Percentiles rank a stretch among this genome's conserved stretches.
These are phyloP conservation scores for Triops cancriformis DNA, from an alignment of 1,140 invertebrate genomes.

Conservation along the genomic window DNA sequence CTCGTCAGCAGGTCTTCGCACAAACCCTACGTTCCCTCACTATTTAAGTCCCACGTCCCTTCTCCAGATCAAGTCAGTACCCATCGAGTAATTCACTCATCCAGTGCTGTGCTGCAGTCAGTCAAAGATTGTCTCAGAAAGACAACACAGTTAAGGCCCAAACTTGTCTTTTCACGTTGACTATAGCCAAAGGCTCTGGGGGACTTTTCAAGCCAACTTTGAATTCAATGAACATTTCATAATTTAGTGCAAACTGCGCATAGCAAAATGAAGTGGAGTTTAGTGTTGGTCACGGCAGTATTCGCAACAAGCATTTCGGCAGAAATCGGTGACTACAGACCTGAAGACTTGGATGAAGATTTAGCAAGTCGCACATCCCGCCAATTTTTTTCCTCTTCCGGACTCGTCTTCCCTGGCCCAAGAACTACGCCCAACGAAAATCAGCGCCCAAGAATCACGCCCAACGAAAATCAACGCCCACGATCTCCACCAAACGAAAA, in stretches of 20 bases:
- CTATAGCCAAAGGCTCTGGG: neutral
- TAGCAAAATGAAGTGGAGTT: slow-evolving; percentile 21
- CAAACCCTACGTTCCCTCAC: neutral
- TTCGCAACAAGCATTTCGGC: neutral
- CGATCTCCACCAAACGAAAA: neutral
- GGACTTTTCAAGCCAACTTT: neutral
- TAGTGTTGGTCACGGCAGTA: slow-evolving; percentile 13
- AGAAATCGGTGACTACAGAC: neutral
- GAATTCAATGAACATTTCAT: neutral
- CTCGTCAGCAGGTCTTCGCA: neutral
- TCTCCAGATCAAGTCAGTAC: neutral
- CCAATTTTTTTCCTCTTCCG: slow-evolving; percentile 15
- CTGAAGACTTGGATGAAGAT: neutral
- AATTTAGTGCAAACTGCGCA: neutral
- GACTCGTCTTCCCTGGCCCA: slow-evolving; percentile 22
- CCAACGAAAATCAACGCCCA: neutral
- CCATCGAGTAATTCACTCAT: slow-evolving; percentile 3
- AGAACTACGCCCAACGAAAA: neutral
- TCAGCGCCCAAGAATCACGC: neutral
- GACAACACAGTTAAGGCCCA: neutral
- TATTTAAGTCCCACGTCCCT: neutral
- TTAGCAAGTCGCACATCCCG: slow-evolving; percentile 11
- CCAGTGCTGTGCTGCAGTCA: neutral
- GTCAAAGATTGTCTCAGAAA: neutral
- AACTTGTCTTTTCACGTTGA: neutral